These are phyloP conservation scores for Penaeus vannamei DNA, from an alignment of 1,140 invertebrate genomes.

Conservation along the genomic window DNA sequence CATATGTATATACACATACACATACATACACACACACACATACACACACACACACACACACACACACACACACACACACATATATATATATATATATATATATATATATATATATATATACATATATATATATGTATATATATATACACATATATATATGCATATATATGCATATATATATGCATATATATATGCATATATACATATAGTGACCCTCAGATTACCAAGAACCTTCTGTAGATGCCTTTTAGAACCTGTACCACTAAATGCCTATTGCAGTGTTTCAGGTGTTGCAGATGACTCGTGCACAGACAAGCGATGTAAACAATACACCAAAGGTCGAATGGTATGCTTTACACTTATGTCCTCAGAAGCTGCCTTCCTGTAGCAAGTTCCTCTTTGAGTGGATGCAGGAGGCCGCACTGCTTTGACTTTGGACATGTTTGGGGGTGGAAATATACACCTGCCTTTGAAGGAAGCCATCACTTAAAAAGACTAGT, in stretches of 20 bases:
- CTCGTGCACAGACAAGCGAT: no score
- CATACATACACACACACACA: not conserved
- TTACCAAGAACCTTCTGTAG: not conserved
- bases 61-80: conserved; percentile 20
- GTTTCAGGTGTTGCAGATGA: not conserved
- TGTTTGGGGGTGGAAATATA: no score
- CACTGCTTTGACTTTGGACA: no score
- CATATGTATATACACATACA: conserved; percentile 13
- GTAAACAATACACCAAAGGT: no score
- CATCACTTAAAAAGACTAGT: no score
- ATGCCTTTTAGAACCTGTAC: not conserved
- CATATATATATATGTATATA: conserved; percentile 24
- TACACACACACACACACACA: not conserved
- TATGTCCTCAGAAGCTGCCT: no score
- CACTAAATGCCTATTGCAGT: not conserved
- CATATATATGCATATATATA: conserved; percentile 48
- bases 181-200: conserved; percentile 48
- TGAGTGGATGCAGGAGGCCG: no score
- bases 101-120: not conserved
- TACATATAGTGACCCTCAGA: not conserved
- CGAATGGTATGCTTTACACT: no score
- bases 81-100: conserved; percentile 44
- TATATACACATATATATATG: conserved; percentile 51
- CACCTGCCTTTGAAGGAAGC: no score
- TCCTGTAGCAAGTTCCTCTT: no score